Percentiles rank a stretch among this genome's conserved stretches.
These are phyloP conservation scores for Helarctos malayanus DNA, from an alignment of 2,797 vertebrate species.

Conservation along the genomic window DNA sequence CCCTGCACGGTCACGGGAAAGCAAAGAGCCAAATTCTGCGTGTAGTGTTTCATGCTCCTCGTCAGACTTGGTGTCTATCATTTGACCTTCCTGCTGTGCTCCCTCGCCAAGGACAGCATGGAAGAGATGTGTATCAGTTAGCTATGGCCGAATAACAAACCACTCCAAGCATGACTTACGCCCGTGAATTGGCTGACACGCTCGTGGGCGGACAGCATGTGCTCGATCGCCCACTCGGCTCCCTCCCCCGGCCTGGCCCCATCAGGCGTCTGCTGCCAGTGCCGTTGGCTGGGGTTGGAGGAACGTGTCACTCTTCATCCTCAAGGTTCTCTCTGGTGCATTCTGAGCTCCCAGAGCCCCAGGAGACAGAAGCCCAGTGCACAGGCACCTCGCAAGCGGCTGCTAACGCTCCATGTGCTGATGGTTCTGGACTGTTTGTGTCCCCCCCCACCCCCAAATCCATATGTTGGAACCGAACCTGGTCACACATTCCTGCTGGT, in stretches of 20 bases:
- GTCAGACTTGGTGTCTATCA: too few relatives aligned
- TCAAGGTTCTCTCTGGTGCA: background rate
- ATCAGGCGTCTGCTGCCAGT: too few relatives aligned
- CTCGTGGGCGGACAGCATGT: background rate
- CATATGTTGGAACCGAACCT: background rate
- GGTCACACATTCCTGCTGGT: too few relatives aligned
- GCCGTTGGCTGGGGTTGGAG: background rate
- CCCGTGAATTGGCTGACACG: accelerated
- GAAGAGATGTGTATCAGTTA: background rate
- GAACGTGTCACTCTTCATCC: background rate
- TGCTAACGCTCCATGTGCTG: too few relatives aligned
- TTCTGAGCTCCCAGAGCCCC: background rate
- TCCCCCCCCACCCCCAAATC: background rate
- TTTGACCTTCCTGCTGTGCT: background rate
- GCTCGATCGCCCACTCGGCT: accelerated
- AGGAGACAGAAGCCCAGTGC: background rate
- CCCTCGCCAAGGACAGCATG: background rate
- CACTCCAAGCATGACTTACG: accelerated
- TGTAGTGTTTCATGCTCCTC: background rate
- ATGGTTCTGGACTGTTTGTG: background rate
- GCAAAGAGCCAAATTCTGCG: background rate
- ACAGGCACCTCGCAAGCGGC: background rate
- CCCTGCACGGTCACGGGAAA: background rate
- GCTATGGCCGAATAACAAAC: background rate
- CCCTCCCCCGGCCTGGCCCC: too few relatives aligned